Evolutionary conservation across 2,113 vertebrate genomes (phyloP), one percentile per base, ranked within the genome.

Genomic region (Tachycineta bicolor): DNA sequence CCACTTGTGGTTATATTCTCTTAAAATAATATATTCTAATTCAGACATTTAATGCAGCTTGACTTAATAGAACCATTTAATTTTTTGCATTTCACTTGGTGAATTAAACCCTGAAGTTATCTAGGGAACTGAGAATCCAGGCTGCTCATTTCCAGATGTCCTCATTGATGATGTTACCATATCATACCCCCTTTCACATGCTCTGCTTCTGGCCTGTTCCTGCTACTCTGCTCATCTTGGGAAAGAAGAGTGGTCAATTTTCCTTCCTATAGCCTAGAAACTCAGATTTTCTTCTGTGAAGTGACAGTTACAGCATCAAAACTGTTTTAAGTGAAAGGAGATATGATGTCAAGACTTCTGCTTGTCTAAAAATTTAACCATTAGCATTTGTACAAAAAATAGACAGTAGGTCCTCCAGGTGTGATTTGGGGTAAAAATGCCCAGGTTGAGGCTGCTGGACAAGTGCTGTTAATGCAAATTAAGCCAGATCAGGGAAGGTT

Each of bases 11-110:
- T 67, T 89, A 49, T 52, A 69, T 46, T 78, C 29, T 79, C 69
- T 95, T 75, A 84, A 92, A 94, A 82, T 80, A 90, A 87, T 71
- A 53, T 49, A 65, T 89, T 67, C 60, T 91, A 93, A 94, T 86
- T 79, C 78, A 96, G 83, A 65, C 24, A 76, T 83, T 81, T 91
- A 87, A 86, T 95, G 59, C 29, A 77, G 59, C 44, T 86, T 23
- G 46, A 90, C 43, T 87, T 95, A 95, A 90, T 93, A 77, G 5
- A 68, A 44, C 65, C 4, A n/a, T 43, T 88, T 53, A 39, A 52
- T 12, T 91, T 92, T 89, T 89, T 94, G 3, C 67, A 55, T 94
- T 93, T 92, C 20, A 22, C 7, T 83, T 23, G 23, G 19, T 93
- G 82, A 93, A 80, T 83, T 90, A 50, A 88, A 9, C 18, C 44